These are phyloP conservation scores for Drosophila bocqueti DNA, from an alignment of 1,140 invertebrate genomes.

Conservation along the genomic window DNA sequence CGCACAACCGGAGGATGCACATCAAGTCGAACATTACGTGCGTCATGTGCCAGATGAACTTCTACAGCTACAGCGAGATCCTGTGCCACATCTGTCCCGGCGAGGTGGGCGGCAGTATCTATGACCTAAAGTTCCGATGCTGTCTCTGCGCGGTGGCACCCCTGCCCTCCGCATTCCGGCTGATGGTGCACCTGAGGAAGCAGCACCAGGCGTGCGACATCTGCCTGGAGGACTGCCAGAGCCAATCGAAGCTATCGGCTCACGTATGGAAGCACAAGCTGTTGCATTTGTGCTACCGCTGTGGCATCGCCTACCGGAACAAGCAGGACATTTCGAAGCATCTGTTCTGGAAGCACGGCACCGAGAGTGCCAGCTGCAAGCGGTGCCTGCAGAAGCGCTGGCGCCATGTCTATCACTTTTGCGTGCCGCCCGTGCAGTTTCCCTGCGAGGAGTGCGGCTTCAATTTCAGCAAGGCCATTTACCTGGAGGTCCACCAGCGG, in stretches of 20 bases:
- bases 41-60: slow-evolving; percentile 94
- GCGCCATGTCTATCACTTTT: slow-evolving; percentile 96
- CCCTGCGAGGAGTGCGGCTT: slow-evolving; percentile 92
- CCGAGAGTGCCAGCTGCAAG: slow-evolving; percentile 93
- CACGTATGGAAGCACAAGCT: slow-evolving; percentile 96
- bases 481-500: slow-evolving; percentile 92
- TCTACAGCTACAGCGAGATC: slow-evolving; percentile 94
- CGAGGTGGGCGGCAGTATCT: slow-evolving; percentile 87
- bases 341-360: slow-evolving; percentile 96
- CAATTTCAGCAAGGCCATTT: slow-evolving; percentile 91
- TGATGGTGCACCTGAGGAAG: slow-evolving; percentile 94
- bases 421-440: slow-evolving; percentile 91
- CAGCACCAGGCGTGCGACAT: slow-evolving; percentile 93
- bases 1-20: slow-evolving; percentile 94
- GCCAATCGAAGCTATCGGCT: slow-evolving; percentile 90
- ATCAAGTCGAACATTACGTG: slow-evolving; percentile 92
- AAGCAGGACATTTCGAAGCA: slow-evolving; percentile 94
- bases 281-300: slow-evolving; percentile 93
- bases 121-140: slow-evolving; percentile 88
- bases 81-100: slow-evolving; percentile 94
- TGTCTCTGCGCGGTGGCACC: slow-evolving; percentile 90
- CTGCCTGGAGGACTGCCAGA: slow-evolving; percentile 91
- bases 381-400: slow-evolving; percentile 94
- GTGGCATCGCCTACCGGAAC: slow-evolving; percentile 93
- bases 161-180: slow-evolving; percentile 92